Evolutionary conservation across 2,888 invertebrate species (phyloP).

Genomic region (Cheiracanthium punctorium): DNA sequence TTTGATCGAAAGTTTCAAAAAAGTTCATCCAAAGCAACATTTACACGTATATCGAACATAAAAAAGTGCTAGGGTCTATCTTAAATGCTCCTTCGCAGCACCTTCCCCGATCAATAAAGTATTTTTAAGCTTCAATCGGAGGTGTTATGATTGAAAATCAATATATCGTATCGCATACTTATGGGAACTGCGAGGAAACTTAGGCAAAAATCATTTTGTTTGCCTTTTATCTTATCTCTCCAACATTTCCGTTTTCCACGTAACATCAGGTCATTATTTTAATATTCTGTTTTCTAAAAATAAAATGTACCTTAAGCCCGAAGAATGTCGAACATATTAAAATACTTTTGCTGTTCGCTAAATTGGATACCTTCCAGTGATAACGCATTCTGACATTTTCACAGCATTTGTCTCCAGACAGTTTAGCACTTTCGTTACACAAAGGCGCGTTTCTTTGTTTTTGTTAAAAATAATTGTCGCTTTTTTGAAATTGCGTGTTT

Average conservation of each 20-base stretch:
- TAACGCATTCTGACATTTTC: too few species aligned
- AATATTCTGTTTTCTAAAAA: constrained; percentile 6
- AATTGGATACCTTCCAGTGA: not conserved
- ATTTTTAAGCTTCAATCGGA: not conserved
- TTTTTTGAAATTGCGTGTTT: too few species aligned
- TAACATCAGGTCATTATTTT: constrained; percentile 10
- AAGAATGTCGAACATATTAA: not conserved
- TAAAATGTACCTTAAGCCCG: constrained; percentile 2
- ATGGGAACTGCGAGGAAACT: constrained; percentile 6
- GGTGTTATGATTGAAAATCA: constrained; percentile 10
- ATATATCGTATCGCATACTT: constrained; percentile 4
- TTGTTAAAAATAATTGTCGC: too few species aligned
- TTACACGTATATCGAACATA: not conserved
- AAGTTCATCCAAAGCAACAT: not conserved
- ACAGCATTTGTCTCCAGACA: too few species aligned
- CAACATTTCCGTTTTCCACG: not conserved
- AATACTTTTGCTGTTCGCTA: not conserved
- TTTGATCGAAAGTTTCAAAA: too few species aligned
- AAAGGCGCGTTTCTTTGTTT: too few species aligned
- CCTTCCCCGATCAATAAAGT: constrained; percentile 3
- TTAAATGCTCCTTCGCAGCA: not conserved
- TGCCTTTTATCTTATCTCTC: not conserved
- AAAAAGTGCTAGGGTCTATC: not conserved
- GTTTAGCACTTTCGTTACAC: too few species aligned
- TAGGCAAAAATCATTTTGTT: constrained; percentile 15